Evolutionary conservation across 2,113 vertebrate genomes (phyloP), one percentile per base, ranked within the genome.

Genomic region (Austrofundulus limnaeus): DNA sequence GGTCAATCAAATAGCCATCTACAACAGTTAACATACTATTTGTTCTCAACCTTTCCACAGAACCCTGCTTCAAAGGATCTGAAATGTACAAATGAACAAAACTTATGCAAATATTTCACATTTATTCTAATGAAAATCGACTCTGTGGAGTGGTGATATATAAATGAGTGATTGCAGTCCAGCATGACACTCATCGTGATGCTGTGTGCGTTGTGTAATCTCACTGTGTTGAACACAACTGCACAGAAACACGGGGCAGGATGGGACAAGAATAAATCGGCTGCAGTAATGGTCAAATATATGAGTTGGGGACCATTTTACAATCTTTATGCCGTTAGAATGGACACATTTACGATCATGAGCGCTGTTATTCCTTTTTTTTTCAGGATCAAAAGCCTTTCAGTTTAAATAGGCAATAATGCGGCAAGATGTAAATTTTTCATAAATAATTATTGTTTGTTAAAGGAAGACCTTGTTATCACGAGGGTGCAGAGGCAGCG

Each of bases 391-490:
- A 42, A 48, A 55, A 52, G n/a, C 47, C n/a, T 20, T 63, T 55
- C 20, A 19, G 1, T 24, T 65, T 39, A 17, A 46, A 34, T 5
- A 1, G 2, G 19, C 0, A 11, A 47, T 60, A 3, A 60, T 51
- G 17, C 17, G 19, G 43, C 41, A 54, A 16, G 16, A 37, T 46
- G 21, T 25, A 50, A 42, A 11, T 39, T 50, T 46, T 78, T 67
- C 6, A 31, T 49, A 34, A 84, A 66, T 51, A 66, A 53, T 42
- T 8, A 61, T 17, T 45, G 46, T 66, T 72, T 60, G 16, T 49
- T 54, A 55, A 56, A 51, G 54, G 46, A 51, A 51, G 23, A 17
- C 45, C 11, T 14, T 41, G 41, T 25, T 31, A 70, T 66, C 24
- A 62, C 65, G 20, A 56, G 25, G 23, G 42, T n/a, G 16, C 16